Evolutionary conservation across 2,888 invertebrate species (phyloP).

Genomic region (Sesamia inferens): DNA sequence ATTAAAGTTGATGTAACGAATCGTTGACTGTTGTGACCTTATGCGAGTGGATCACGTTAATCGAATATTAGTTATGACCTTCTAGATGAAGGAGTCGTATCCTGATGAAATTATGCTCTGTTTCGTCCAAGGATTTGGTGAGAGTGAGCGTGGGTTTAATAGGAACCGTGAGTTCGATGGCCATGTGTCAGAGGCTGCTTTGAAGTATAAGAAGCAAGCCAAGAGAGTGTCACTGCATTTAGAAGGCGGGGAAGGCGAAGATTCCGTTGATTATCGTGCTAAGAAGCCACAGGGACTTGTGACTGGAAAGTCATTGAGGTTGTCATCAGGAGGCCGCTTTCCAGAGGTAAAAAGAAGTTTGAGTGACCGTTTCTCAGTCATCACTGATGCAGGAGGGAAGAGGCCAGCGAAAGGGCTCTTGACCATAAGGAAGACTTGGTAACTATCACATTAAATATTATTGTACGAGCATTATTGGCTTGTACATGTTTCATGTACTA

Average conservation of each 20-base stretch:
- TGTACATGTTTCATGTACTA: too few relatives aligned
- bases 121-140: slow-evolving; percentile 92
- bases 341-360: slow-evolving; percentile 86
- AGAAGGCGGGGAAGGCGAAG: slow-evolving; percentile 62
- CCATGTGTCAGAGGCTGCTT: slow-evolving; percentile 76
- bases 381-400: slow-evolving; percentile 80
- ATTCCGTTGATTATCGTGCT: slow-evolving; percentile 69
- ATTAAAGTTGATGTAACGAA: slow-evolving; percentile 54
- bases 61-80: slow-evolving; percentile 76
- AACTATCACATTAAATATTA: slow-evolving; percentile 64
- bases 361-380: slow-evolving; percentile 86
- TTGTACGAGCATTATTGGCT: too few relatives aligned
- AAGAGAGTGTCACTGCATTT: slow-evolving; percentile 73
- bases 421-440: slow-evolving; percentile 89
- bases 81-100: slow-evolving; percentile 88
- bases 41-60: slow-evolving; percentile 59
- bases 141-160: slow-evolving; percentile 78
- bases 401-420: slow-evolving; percentile 78
- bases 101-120: slow-evolving; percentile 92
- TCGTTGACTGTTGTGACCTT: slow-evolving; percentile 64
- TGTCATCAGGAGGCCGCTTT: slow-evolving; percentile 77
- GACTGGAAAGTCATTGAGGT: slow-evolving; percentile 78
- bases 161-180: slow-evolving; percentile 78
- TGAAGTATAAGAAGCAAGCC: slow-evolving; percentile 72
- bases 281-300: slow-evolving; percentile 72